These are phyloP conservation scores for Rutilus rutilus DNA, from an alignment of 2,113 vertebrate genomes.

Conservation along the genomic window DNA sequence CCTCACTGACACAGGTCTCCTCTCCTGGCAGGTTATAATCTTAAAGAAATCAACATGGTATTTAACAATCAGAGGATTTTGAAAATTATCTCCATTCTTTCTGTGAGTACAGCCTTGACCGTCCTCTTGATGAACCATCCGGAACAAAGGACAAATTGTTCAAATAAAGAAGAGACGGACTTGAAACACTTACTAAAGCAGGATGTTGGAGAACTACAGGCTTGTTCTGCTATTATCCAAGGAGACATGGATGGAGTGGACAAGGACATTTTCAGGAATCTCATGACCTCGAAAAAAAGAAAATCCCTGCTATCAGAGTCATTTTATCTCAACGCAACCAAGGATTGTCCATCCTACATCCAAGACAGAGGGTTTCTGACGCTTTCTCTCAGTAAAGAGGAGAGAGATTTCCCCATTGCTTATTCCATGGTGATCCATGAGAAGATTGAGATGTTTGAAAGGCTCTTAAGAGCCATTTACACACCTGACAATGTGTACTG, in stretches of 20 bases:
- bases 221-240: conserved; percentile 74
- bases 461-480: conserved; percentile 85
- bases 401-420: conserved; percentile 82
- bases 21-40: too few species aligned
- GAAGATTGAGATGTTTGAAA: conserved; percentile 92
- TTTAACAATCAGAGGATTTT: too few species aligned
- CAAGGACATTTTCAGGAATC: conserved; percentile 53
- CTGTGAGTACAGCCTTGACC: too few species aligned
- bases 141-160: too few species aligned
- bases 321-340: conserved; percentile 78
- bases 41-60: too few species aligned
- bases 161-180: too few species aligned
- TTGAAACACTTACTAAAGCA: conserved; percentile 36
- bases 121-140: too few species aligned
- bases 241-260: conserved; percentile 70
- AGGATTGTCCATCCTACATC: conserved; percentile 78
- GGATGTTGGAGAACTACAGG: conserved; percentile 63
- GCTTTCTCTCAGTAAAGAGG: conserved; percentile 80
- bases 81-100: too few species aligned
- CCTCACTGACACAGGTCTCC: too few species aligned
- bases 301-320: conserved; percentile 54
- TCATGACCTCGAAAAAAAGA: conserved; percentile 63
- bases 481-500: conserved; percentile 92
- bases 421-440: conserved; percentile 92
- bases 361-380: conserved; percentile 74